phyloP scores from a whole-genome alignment of 1,140 invertebrate genomes.

The Centruroides vittatus region DNA sequence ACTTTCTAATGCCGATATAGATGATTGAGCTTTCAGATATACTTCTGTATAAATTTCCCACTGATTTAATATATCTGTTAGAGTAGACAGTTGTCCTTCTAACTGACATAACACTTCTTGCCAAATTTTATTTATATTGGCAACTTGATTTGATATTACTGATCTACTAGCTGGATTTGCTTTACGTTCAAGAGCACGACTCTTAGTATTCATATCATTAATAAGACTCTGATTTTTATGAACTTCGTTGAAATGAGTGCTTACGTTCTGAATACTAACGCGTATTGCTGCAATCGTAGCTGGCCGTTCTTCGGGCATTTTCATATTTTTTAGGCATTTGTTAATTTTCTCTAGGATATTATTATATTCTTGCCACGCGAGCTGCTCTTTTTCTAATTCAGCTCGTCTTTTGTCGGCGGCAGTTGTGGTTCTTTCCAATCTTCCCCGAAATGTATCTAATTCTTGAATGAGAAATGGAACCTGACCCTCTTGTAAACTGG shows the following conservation, averaged over 20 bases:
- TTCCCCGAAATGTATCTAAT: slow-evolving; percentile 4
- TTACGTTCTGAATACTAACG: slow-evolving; percentile 48
- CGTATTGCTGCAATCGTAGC: slow-evolving; percentile 49
- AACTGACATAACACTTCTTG: slow-evolving; percentile 49
- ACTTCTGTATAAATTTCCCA: slow-evolving; percentile 43
- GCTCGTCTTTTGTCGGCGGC: slow-evolving; percentile 30
- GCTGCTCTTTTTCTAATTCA: slow-evolving; percentile 55
- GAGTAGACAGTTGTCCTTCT: slow-evolving; percentile 43
- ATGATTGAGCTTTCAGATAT: slow-evolving; percentile 7
- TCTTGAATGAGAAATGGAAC: slow-evolving; percentile 5
- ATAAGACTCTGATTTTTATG: slow-evolving; percentile 45
- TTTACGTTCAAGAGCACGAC: slow-evolving; percentile 42
- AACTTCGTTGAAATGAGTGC: slow-evolving; percentile 16
- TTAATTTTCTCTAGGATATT: slow-evolving; percentile 54
- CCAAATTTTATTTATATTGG: slow-evolving; percentile 55
- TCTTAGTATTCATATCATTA: slow-evolving; percentile 48
- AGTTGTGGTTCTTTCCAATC: background rate
- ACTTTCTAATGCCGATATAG: slow-evolving; percentile 5
- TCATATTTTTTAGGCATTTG: background rate
- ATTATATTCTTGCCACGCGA: slow-evolving; percentile 63
- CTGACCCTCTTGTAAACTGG: slow-evolving; percentile 7
- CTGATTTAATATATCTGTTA: slow-evolving; percentile 48
- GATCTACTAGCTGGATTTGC: slow-evolving; percentile 46
- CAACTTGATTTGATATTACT: slow-evolving; percentile 43
- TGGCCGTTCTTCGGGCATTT: slow-evolving; percentile 24